Percentiles rank a stretch among this genome's conserved stretches.
Conservation (phyloP, 2,113 vertebrate species). For the Lepus americanus region DNA sequence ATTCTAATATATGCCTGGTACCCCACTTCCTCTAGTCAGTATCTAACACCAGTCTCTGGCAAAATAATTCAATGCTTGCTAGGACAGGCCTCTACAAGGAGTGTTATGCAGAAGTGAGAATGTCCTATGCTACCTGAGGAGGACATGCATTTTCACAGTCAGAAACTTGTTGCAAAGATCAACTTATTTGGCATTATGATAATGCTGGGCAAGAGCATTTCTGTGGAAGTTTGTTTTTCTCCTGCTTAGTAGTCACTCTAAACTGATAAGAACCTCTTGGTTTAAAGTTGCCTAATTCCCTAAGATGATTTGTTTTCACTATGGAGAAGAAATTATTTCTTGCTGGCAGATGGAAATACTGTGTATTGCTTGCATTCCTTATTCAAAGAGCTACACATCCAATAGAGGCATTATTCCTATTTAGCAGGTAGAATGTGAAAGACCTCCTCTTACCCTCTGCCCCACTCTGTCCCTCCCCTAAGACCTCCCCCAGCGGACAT, state of each 20-base stretch:
- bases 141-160: conserved; percentile 12
- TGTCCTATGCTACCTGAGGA: neutral
- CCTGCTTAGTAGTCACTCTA: neutral
- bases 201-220: neutral
- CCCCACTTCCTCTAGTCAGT: neutral
- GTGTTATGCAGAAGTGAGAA: neutral
- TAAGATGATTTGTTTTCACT: conserved; percentile 23
- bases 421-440: conserved; percentile 47
- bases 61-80: neutral
- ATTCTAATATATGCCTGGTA: neutral
- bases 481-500: conserved; percentile 23
- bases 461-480: neutral
- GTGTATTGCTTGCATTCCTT: neutral
- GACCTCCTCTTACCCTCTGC: neutral
- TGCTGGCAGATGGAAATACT: neutral
- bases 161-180: conserved; percentile 39
- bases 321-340: conserved; percentile 46
- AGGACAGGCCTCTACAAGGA: neutral
- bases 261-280: conserved; percentile 31
- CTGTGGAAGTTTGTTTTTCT: neutral
- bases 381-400: neutral
- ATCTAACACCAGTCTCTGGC: neutral
- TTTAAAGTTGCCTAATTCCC: conserved; percentile 40
- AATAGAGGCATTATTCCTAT: neutral
- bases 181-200: conserved; percentile 26